These are phyloP conservation scores for Siphamia tubifer DNA, from an alignment of 2,113 vertebrate genomes.

Conservation along the genomic window DNA sequence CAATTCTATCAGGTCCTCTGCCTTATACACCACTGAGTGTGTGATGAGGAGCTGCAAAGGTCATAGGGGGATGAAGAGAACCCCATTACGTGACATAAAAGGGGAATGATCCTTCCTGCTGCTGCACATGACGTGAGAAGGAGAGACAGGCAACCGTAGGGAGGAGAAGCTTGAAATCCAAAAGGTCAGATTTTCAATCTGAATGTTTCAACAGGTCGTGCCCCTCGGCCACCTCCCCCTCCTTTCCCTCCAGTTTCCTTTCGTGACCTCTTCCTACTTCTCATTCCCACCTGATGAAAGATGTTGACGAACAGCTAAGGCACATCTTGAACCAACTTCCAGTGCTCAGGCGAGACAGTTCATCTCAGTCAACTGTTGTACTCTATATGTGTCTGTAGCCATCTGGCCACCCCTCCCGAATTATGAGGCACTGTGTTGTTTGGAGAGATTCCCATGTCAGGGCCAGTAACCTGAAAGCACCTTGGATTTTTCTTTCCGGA, in stretches of 20 bases:
- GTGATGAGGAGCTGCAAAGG: constrained; percentile 31
- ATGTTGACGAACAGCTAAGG: neutral
- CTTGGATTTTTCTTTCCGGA: neutral
- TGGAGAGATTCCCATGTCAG: constrained; percentile 7
- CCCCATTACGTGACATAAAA: constrained; percentile 38
- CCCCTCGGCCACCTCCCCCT: neutral
- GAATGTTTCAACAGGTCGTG: constrained; percentile 39
- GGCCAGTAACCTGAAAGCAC: constrained; percentile 53
- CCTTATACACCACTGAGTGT: constrained; percentile 13
- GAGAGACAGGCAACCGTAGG: constrained; percentile 48
- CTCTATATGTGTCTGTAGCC: constrained; percentile 1
- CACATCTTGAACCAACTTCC: too few relatives aligned
- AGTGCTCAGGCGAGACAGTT: constrained; percentile 36
- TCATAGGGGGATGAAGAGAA: constrained; percentile 10
- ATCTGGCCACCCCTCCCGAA: constrained; percentile 31
- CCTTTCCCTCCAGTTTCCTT: constrained; percentile 3
- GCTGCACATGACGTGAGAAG: constrained; percentile 68
- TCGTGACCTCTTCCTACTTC: constrained; percentile 14
- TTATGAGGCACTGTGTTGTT: constrained; percentile 7
- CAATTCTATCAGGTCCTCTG: neutral
- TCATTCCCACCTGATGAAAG: constrained; percentile 34
- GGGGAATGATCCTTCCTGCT: constrained; percentile 39
- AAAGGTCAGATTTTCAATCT: constrained; percentile 50
- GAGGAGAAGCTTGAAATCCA: constrained; percentile 46
- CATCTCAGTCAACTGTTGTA: constrained; percentile 25